Evolutionary conservation across 2,888 invertebrate genomes (phyloP).

Genomic region (Erynnis tages): DNA sequence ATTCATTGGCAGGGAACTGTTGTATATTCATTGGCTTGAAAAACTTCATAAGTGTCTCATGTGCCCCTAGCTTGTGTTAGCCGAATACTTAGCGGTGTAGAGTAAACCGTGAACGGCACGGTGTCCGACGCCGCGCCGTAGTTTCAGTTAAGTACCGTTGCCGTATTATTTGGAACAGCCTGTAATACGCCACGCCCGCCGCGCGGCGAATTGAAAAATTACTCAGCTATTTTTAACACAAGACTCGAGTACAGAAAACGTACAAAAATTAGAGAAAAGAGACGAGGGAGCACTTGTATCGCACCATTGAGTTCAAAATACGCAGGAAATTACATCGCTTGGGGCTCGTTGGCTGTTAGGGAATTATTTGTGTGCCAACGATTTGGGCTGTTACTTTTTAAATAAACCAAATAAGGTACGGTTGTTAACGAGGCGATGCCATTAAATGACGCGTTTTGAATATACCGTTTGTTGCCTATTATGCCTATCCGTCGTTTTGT

Average conservation of each 20-base stretch:
- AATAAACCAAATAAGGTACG: constrained; percentile 70
- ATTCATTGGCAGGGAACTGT: constrained; percentile 42
- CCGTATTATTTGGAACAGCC: constrained; percentile 75
- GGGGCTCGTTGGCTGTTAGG: constrained; percentile 57
- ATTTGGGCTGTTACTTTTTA: constrained; percentile 74
- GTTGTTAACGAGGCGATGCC: constrained; percentile 63
- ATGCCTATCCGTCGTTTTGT: constrained; percentile 9
- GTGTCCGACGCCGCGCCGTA: constrained; percentile 58
- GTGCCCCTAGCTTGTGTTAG: constrained; percentile 59
- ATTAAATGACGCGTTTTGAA: constrained; percentile 35
- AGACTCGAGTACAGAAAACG: constrained; percentile 75
- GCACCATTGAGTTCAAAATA: constrained; percentile 81
- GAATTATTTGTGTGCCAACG: constrained; percentile 75
- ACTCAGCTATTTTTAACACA: constrained; percentile 78
- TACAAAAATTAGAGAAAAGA: constrained; percentile 80
- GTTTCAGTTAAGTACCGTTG: constrained; percentile 70
- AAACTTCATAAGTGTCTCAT: constrained; percentile 60
- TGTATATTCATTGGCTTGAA: constrained; percentile 47
- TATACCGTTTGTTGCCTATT: constrained; percentile 25
- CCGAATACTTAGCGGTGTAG: too few relatives aligned
- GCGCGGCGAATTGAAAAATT: constrained; percentile 79
- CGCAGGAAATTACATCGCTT: constrained; percentile 77
- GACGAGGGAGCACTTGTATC: constrained; percentile 77
- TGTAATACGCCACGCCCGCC: constrained; percentile 79
- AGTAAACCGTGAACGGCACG: too few relatives aligned